Evolutionary conservation across 2,888 invertebrate species (phyloP).

Genomic region (Unio delphinus): DNA sequence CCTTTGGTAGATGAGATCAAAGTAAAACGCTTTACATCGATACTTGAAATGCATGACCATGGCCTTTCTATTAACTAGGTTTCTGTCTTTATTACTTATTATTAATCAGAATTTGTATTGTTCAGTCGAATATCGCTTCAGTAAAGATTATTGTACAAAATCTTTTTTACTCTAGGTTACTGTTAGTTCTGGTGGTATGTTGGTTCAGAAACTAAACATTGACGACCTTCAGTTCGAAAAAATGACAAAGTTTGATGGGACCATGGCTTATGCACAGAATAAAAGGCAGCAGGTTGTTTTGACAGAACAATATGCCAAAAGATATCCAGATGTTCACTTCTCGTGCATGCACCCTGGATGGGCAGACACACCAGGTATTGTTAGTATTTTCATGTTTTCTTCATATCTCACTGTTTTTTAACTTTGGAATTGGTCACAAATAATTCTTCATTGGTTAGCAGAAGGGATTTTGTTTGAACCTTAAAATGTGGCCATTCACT

Average conservation of each 20-base stretch:
- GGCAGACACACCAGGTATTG: conserved; percentile 73
- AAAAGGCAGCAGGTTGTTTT: conserved; percentile 73
- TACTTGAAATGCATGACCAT: no score
- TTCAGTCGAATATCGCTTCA: neutral
- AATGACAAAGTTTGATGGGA: conserved; percentile 72
- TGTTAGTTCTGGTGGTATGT: conserved; percentile 74
- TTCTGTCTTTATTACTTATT: neutral
- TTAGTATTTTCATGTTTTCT: neutral
- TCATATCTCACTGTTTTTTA: neutral
- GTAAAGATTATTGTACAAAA: neutral
- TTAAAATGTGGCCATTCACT: no score
- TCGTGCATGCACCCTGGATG: conserved; percentile 74
- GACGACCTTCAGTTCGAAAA: conserved; percentile 72
- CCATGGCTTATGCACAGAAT: conserved; percentile 73
- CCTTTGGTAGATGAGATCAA: no score
- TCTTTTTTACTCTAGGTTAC: conserved; percentile 59
- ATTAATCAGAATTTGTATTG: neutral
- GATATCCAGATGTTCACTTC: conserved; percentile 71
- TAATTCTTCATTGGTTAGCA: no score
- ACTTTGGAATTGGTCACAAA: neutral
- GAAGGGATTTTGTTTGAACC: no score
- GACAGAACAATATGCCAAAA: conserved; percentile 70
- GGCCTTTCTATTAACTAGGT: neutral
- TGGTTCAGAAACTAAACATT: conserved; percentile 71
- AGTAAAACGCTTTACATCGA: no score